Conservation (phyloP, 2,797 vertebrate species). For the Hyperoplus lanceolatus region DNA sequence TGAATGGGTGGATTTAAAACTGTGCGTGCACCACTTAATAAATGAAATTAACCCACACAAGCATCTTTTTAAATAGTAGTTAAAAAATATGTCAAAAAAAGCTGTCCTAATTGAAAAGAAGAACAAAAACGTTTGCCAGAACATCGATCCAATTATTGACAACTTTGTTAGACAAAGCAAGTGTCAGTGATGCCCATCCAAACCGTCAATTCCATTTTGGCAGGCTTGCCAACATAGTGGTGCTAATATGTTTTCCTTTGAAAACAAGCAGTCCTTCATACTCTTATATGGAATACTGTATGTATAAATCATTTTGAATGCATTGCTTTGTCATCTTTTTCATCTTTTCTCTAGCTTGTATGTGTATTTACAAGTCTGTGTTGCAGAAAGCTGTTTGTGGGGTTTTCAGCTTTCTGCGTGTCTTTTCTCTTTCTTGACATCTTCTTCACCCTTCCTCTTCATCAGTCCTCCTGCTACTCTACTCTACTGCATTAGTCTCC, state of each 20-base stretch:
- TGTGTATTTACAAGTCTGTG: neutral
- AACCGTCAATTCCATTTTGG: neutral
- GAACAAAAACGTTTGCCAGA: neutral
- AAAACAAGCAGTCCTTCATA: neutral
- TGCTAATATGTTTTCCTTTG: neutral
- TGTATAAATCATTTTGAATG: neutral
- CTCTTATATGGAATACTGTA: neutral
- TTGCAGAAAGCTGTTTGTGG: neutral
- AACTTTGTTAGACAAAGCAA: neutral
- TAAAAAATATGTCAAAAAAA: neutral
- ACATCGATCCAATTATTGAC: neutral
- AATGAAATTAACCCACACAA: neutral
- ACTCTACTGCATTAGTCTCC: neutral
- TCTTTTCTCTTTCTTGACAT: neutral
- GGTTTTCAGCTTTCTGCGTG: neutral
- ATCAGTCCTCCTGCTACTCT: neutral
- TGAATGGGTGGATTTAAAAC: slow-evolving; percentile 1
- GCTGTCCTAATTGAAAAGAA: neutral
- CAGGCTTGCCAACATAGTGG: neutral
- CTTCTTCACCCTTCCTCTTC: slow-evolving; percentile 1
- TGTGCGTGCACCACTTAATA: no score
- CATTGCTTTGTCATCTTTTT: neutral
- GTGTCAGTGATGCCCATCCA: neutral
- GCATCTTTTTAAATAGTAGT: no score
- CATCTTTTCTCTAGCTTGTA: neutral